Base-by-base conservation (phyloP, 2,888 invertebrate genomes). In the Acrocera orbiculus region DNA sequence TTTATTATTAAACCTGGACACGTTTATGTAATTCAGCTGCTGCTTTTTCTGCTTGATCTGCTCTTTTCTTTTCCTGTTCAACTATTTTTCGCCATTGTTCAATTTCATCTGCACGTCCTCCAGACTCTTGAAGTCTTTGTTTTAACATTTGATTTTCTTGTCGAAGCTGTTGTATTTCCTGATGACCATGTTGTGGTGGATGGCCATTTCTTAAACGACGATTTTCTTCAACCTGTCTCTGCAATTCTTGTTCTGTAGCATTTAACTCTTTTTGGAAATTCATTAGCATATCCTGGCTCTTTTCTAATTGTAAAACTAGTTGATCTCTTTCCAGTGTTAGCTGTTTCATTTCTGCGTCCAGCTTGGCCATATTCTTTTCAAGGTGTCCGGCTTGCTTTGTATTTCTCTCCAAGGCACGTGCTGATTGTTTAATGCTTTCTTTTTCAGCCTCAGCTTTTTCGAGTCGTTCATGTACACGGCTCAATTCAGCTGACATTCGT, bases 241-340 rank as follows among this genome's bases (percentile, higher is more conserved):
- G 82, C 40, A 83, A 59, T 53, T 83, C 86, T 27, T 75, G 68
- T 59, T 86, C 87, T 44, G 81, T 78, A 43, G 78, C 72, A 44
- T 82, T 83, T 32, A 89, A 57, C 53, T 89, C 87, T 53, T 86
- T 78, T 56, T 87, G 89, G 79, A 89, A 87, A 59, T 86, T 86
- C 59, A 87, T 78, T 37, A 90, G 63, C 74, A 89, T 86, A 46
- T 87, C 86, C 56, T 89, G 89, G 26, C 85, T 86, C 62, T 90
- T 89, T 57, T 89, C 87, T 52, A 90, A 56, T 55, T 89, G 89
- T 42, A 79, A 73, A 2, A 87, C 85, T 41, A 90, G 59, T 57
- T 89, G 87, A 54, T 89, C 87, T 30, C 58, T 45, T 55, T 89
- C 89, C 42, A 80, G 72, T 13, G 81, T 79, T 47, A 89, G 56